phyloP scores from a whole-genome alignment of 2,888 invertebrate species.

The Dolichomitus sp. region DNA sequence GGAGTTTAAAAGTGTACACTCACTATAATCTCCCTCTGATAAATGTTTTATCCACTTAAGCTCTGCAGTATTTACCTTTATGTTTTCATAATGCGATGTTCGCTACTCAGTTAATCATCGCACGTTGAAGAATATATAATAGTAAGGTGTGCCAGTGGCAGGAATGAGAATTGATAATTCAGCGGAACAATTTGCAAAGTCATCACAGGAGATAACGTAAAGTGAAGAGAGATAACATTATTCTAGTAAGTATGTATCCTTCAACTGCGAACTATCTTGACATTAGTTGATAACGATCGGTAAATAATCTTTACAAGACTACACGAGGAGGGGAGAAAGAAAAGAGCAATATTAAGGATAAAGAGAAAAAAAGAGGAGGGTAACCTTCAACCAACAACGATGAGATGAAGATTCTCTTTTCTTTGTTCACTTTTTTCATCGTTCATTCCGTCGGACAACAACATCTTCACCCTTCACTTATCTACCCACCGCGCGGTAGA shows the following conservation, averaged over 20 bases:
- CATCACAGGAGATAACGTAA: neutral
- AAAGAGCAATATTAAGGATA: neutral
- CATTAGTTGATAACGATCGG: conserved; percentile 1
- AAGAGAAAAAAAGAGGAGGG: neutral
- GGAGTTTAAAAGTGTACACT: no score
- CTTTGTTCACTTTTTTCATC: neutral
- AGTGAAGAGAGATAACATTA: neutral
- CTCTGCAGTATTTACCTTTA: neutral
- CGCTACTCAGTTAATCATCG: neutral
- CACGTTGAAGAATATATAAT: neutral
- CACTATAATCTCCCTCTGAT: no score
- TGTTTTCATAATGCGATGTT: neutral
- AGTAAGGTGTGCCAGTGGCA: neutral
- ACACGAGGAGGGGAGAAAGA: neutral
- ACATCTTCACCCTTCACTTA: neutral
- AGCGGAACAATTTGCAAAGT: neutral
- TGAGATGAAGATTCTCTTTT: neutral
- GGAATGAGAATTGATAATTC: neutral
- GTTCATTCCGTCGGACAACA: neutral
- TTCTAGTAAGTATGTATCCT: neutral
- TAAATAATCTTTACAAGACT: neutral
- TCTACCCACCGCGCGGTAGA: conserved; percentile 11
- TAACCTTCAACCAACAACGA: neutral
- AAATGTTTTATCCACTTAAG: no score
- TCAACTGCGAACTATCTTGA: neutral